These are phyloP conservation scores for Chamaetylas fuelleborni DNA, from an alignment of 2,113 vertebrate genomes.

Conservation along the genomic window DNA sequence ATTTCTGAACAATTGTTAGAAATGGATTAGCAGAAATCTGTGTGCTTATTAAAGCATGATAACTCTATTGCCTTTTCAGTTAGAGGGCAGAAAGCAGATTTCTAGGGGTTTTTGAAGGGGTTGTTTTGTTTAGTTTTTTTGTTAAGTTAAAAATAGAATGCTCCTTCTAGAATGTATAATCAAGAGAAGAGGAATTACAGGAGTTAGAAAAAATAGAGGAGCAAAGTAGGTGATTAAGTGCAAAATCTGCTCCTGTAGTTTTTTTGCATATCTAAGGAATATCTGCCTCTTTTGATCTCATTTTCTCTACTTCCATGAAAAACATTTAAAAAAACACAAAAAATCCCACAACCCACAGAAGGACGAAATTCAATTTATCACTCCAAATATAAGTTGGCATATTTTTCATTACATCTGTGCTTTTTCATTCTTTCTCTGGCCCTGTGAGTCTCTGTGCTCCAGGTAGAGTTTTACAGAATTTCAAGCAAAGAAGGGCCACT, in stretches of 20 bases:
- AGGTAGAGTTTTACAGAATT: neutral
- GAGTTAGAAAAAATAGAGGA: neutral
- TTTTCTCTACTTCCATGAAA: neutral
- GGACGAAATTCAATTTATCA: neutral
- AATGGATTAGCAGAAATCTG: neutral
- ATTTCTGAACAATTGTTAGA: neutral
- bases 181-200: neutral
- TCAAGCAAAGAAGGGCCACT: neutral
- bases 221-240: neutral
- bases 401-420: neutral
- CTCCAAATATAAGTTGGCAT: neutral
- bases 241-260: neutral
- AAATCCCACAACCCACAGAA: neutral
- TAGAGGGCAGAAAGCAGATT: neutral
- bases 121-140: neutral
- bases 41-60: neutral
- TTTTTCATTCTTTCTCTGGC: neutral
- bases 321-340: neutral
- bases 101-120: neutral
- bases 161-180: neutral
- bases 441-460: neutral
- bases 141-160: neutral
- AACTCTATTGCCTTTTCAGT: neutral
- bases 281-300: neutral
- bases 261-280: neutral